Percentiles rank a stretch among this genome's conserved stretches.
Conservation (phyloP, 2,797 vertebrate genomes). For the Melanotaenia maccullochi region DNA sequence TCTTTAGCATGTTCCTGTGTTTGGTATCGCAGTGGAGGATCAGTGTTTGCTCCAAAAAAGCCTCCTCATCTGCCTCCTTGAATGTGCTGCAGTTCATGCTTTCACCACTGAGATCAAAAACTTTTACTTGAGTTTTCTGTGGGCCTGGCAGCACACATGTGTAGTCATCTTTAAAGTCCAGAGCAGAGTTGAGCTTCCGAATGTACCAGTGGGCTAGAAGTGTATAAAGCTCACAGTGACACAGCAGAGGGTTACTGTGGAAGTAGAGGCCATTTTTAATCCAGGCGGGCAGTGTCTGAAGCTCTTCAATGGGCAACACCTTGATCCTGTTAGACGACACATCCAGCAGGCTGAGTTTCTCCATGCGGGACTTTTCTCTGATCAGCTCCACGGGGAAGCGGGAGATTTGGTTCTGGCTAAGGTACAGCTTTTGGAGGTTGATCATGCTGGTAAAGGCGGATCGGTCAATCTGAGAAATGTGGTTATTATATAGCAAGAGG, state of each 20-base stretch:
- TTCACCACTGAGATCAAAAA: conserved; percentile 83
- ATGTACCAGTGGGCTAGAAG: conserved; percentile 90
- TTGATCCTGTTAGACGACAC: conserved; percentile 94
- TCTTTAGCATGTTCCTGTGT: conserved; percentile 84
- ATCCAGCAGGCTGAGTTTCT: conserved; percentile 90
- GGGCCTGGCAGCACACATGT: conserved; percentile 79
- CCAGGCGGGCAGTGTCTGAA: conserved; percentile 90
- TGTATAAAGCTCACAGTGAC: conserved; percentile 91
- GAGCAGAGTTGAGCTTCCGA: conserved; percentile 88
- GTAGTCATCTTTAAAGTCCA: conserved; percentile 92
- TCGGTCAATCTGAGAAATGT: conserved; percentile 89
- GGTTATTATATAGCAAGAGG: conserved; percentile 94
- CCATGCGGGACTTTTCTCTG: conserved; percentile 85
- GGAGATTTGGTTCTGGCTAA: conserved; percentile 93
- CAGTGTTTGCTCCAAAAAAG: conserved; percentile 87
- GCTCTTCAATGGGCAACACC: conserved; percentile 82
- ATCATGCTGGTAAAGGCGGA: conserved; percentile 87
- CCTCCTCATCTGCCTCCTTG: conserved; percentile 86
- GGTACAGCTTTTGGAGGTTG: conserved; percentile 93
- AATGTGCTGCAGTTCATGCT: conserved; percentile 93
- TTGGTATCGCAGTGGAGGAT: conserved; percentile 90
- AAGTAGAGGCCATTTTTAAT: conserved; percentile 94
- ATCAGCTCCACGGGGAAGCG: conserved; percentile 93
- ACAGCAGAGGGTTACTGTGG: conserved; percentile 91
- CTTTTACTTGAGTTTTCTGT: conserved; percentile 67